Evolutionary conservation across 2,113 vertebrate species (phyloP).

Genomic region (Rhinopomastus cyanomelas): DNA sequence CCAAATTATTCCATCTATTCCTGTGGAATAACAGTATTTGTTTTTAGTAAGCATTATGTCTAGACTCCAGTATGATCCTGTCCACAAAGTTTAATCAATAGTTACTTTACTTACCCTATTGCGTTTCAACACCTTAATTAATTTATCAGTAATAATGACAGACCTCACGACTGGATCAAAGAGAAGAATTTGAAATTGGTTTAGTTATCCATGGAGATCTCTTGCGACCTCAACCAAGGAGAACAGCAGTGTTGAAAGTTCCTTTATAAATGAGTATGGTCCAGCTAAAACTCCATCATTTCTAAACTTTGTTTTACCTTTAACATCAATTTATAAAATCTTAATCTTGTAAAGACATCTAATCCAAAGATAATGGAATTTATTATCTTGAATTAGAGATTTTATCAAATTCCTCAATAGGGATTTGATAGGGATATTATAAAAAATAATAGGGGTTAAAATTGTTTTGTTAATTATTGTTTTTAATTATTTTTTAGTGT

Average conservation of each 20-base stretch:
- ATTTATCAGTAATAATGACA: background rate
- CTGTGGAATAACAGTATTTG: background rate
- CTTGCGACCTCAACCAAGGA: background rate
- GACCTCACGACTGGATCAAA: background rate
- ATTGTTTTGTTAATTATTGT: background rate
- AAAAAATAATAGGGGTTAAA: background rate
- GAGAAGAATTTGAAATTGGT: background rate
- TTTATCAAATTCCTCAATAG: too few relatives aligned
- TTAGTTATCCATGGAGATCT: background rate
- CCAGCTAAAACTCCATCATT: background rate
- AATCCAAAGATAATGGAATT: background rate
- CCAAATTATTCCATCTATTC: background rate
- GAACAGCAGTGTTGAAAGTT: background rate
- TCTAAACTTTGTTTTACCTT: background rate
- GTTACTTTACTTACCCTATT: background rate
- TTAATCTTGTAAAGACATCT: background rate
- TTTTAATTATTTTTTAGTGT: background rate
- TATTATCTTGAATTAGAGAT: background rate
- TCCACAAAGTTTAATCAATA: slow-evolving; percentile 11
- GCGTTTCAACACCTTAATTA: slow-evolving; percentile 15
- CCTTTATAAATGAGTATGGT: background rate
- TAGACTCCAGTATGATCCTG: background rate
- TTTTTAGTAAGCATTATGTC: background rate
- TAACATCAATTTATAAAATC: background rate
- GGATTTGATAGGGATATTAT: too few relatives aligned